A percentile compares a stretch with the other conserved stretches of the same genome.
Conservation (phyloP, 2,888 invertebrate species). For the Pyrrhosoma nymphula region DNA sequence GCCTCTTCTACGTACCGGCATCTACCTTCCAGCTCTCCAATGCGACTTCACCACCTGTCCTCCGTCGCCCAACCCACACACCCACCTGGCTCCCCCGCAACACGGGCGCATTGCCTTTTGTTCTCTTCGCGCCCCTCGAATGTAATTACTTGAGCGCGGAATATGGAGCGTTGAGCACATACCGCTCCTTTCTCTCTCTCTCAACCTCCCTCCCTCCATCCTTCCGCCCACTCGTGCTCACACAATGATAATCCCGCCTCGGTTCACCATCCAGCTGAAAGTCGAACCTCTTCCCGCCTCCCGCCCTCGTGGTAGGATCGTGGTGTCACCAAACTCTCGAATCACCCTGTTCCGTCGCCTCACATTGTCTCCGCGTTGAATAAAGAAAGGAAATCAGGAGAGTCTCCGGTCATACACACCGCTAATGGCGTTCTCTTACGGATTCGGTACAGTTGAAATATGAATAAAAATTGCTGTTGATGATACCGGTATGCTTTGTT, state of each 20-base stretch:
- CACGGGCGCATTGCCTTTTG: constrained; percentile 4
- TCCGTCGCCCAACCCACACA: neutral
- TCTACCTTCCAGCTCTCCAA: neutral
- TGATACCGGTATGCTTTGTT: no score
- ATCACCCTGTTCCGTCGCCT: neutral
- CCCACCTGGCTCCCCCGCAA: neutral
- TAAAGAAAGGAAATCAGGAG: neutral
- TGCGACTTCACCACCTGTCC: constrained; percentile 12
- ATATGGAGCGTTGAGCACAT: constrained; percentile 44
- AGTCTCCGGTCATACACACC: no score
- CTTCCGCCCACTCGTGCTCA: neutral
- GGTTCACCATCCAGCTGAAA: neutral
- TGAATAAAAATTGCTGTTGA: no score
- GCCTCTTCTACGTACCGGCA: neutral
- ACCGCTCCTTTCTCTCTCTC: neutral
- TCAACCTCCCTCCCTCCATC: neutral
- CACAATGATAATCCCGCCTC: neutral
- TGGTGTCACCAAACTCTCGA: neutral
- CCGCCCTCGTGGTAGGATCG: neutral
- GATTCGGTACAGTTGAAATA: no score
- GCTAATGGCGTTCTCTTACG: no score
- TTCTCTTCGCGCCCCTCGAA: neutral
- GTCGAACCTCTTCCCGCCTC: neutral
- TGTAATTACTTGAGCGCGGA: constrained; percentile 41
- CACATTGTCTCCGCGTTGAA: neutral